Percentiles rank a stretch among this genome's conserved stretches.
Conservation (phyloP, 2,888 invertebrate species). For the Melipona bicolor region DNA sequence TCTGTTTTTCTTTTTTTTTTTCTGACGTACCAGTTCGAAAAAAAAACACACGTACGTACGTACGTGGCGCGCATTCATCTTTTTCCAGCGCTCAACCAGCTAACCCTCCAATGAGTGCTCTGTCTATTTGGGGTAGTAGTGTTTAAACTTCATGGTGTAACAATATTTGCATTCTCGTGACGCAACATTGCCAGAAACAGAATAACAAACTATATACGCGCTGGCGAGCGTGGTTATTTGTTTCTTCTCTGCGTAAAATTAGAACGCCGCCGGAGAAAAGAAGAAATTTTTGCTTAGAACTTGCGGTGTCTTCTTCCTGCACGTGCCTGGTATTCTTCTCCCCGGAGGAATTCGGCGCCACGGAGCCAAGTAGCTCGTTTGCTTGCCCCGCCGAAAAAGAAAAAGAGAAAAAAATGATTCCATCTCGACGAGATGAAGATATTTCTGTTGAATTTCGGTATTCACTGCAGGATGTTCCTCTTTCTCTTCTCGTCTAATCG, state of each 20-base stretch:
- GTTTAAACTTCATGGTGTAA: slow-evolving; percentile 74
- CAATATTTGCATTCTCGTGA: slow-evolving; percentile 70
- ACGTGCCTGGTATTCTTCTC: background rate
- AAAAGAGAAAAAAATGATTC: background rate
- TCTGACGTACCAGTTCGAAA: slow-evolving; percentile 42
- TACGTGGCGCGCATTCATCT: slow-evolving; percentile 80
- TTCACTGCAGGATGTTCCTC: background rate
- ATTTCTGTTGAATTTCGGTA: slow-evolving; percentile 16
- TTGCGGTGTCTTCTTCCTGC: background rate
- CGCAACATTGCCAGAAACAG: slow-evolving; percentile 63
- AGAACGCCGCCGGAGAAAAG: slow-evolving; percentile 13
- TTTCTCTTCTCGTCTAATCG: background rate
- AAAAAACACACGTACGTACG: background rate
- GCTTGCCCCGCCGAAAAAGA: background rate
- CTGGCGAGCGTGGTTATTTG: slow-evolving; percentile 40
- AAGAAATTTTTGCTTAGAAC: slow-evolving; percentile 34
- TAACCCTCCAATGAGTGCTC: slow-evolving; percentile 71
- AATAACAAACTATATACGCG: slow-evolving; percentile 58
- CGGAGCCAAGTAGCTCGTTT: background rate
- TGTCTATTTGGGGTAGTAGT: slow-evolving; percentile 66
- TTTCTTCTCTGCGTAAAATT: slow-evolving; percentile 56
- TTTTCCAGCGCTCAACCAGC: slow-evolving; percentile 75
- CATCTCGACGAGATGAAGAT: background rate
- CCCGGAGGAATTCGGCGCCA: background rate
- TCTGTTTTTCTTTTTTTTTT: background rate